A percentile compares a stretch with the other conserved stretches of the same genome.
These are phyloP conservation scores for Latrodectus hesperus DNA, from an alignment of 2,888 invertebrate genomes.

Conservation along the genomic window DNA sequence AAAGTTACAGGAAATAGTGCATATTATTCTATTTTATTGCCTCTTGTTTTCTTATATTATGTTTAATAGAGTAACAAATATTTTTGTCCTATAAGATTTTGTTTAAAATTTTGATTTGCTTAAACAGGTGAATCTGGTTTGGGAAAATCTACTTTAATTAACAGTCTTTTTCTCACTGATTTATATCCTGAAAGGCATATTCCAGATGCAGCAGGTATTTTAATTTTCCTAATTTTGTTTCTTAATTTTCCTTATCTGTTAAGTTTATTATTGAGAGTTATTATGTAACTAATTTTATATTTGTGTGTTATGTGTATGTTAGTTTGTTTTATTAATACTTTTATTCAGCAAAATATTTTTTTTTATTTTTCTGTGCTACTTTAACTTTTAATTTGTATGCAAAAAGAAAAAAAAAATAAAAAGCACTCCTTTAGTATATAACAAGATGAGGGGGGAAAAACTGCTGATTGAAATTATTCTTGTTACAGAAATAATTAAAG, in stretches of 20 bases:
- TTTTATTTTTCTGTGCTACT: background rate
- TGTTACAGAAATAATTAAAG: too few species aligned
- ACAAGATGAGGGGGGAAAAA: too few species aligned
- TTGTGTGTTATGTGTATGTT: background rate
- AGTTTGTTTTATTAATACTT: background rate
- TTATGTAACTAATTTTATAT: background rate
- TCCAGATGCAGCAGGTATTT: slow-evolving; percentile 88
- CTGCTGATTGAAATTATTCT: too few species aligned
- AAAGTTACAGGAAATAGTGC: background rate
- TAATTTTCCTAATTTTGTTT: background rate
- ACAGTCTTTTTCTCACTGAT: slow-evolving; percentile 94
- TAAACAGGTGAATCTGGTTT: slow-evolving; percentile 70
- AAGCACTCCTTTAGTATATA: too few species aligned
- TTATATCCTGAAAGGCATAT: slow-evolving; percentile 94
- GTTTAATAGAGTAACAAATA: background rate
- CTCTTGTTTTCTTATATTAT: background rate
- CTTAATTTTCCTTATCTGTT: background rate
- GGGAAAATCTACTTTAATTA: slow-evolving; percentile 96
- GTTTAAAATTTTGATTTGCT: slow-evolving; percentile 6
- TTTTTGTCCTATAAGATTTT: background rate
- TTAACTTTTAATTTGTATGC: background rate
- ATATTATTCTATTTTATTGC: background rate
- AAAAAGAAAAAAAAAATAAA: too few species aligned
- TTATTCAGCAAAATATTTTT: background rate
- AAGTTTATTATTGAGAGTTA: background rate